Base-by-base conservation (phyloP, 2,888 invertebrate species). In the Lochmaea crataegi region DNA sequence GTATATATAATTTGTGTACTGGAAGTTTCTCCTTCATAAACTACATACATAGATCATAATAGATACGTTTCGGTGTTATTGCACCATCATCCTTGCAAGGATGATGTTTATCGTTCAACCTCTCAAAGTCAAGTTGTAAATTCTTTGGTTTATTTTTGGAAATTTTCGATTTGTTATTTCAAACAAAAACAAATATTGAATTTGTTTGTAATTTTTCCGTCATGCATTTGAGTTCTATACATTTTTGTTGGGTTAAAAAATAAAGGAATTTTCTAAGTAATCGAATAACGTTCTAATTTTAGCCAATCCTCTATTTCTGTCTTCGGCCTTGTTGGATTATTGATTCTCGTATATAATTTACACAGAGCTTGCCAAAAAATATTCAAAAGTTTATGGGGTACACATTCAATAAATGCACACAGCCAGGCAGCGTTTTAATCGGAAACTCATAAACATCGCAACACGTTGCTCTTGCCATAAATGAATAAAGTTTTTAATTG, bases 361-460 rank as follows among this genome's bases (percentile, higher is more conserved):
- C 60, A 9, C n/a, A 60, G 38, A 60, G 60, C 60, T 60, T 32
- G 60, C 60, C 60, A 60, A 60, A 38, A 60, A 32, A 26, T 26
- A 11, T 38, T 38, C 12, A 45, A 14, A 60, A 38, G 9, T 60
- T 60, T 60, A 60, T 60, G n/a, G n/a, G 12, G 32, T 57, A 10
- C 26, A 57, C 26, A 5, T 48, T 6, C 48, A 48, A 48, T 48
- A n/a, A 45, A n/a, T n/a, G 51, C 53, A 10, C 10, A 18, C 16
- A 32, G 32, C 32, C 32, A 32, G 7, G 32, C 32, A 0, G 7
- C 16, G 16, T 18, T 53, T 53, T 53, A 18, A 53, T 53, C 16
- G 18, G 9, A 53, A 12, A 45, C 45, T 45, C 45, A 45, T 45
- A 45, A 45, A 45, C 14, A 45, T 45, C 4, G 45, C 45, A 53